phyloP scores from a whole-genome alignment of 1,140 invertebrate genomes.

The Thaumatotibia leucotreta region DNA sequence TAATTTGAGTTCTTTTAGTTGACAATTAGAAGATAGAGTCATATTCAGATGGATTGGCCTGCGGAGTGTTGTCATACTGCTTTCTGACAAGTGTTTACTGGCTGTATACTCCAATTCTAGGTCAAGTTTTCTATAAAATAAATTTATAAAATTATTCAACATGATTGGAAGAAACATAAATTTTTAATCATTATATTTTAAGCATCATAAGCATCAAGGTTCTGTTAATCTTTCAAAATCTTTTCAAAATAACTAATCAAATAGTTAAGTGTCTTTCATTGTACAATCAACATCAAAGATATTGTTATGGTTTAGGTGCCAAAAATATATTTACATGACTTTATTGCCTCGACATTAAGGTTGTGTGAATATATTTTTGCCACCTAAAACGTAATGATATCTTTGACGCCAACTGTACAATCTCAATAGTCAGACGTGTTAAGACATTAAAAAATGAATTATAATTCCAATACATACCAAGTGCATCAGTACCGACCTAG shows the following conservation, averaged over 20 bases:
- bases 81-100: constrained; percentile 48
- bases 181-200: neutral
- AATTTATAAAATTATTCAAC: neutral
- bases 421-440: no score
- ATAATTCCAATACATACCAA: constrained; percentile 49
- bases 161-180: neutral
- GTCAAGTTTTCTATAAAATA: constrained; percentile 77
- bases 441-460: neutral
- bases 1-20: constrained; percentile 39
- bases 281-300: no score
- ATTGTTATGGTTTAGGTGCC: no score
- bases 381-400: no score
- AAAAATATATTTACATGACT: no score
- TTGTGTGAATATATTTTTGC: no score
- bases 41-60: constrained; percentile 55
- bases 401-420: no score
- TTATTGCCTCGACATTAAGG: no score
- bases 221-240: no score
- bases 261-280: no score
- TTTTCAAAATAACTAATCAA: no score
- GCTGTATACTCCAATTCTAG: constrained; percentile 75
- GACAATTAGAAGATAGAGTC: constrained; percentile 42
- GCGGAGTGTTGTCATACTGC: constrained; percentile 29
- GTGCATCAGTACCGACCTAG: constrained; percentile 75
- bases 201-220: no score